Evolutionary conservation across 2,113 vertebrate genomes (phyloP), one percentile per base, ranked within the genome.

Genomic region (Stomatorhinus ivindoensis): DNA sequence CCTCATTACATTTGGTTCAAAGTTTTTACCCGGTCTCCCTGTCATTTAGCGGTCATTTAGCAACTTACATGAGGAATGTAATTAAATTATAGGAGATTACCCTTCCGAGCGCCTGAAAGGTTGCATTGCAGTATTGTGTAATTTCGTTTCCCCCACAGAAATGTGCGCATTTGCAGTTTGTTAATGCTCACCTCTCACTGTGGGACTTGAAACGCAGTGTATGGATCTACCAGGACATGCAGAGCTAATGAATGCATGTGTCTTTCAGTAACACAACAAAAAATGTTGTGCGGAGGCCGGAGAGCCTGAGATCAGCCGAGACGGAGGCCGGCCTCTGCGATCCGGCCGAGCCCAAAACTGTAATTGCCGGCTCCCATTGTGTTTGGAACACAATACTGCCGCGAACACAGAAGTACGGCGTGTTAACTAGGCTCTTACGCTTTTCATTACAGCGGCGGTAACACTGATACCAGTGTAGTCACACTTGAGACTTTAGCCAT

Each of bases 1-100:
- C 44, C 39, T 47, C n/a, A 27, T 89, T 90, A 86, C 90, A 91
- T 73, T 86, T 90, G 88, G 21, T 46, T 47, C 1, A 1, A 21
- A 24, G 42, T 84, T 84, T 84, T 84, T 84, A 69, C 73, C 35
- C 35, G 39, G 73, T 47, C 4, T 47, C 82, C 44, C 6, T 46
- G 44, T 44, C 44, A 39, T 44, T 44, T 82, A 82, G 76, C 15
- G 35, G 61, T 13, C 61, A 65, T 65, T 69, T 80, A 15, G 73
- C 35, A 42, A 39, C 42, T 84, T 46, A n/a, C 46, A 47, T 84
- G 82, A 84, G 15, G 10, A 44, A 84, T 47, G 82, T 47, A 47
- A 47, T n/a, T 10, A 47, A 84, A 84, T 84, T 42, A 47, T 84
- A 21, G 21, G 80, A 84, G 7, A 84, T 11, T 42, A 44, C 44